Conservation (phyloP, 1,140 invertebrate genomes). For the Cydia strobilella region DNA sequence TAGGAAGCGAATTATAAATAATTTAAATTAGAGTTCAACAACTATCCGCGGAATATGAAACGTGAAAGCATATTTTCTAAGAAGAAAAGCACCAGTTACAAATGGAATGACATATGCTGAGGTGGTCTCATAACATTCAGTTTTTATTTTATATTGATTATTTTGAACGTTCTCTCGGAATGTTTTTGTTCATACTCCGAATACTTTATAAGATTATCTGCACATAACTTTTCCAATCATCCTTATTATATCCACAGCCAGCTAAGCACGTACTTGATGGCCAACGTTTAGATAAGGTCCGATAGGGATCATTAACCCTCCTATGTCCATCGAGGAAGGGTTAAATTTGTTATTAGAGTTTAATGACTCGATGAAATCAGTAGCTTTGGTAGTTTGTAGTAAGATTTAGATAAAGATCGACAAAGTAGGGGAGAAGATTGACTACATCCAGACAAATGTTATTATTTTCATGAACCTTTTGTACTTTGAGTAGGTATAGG, state of each 20-base stretch:
- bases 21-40: too few species aligned
- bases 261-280: background rate
- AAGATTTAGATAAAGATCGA: conserved; percentile 10
- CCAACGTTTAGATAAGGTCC: conserved; percentile 3
- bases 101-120: too few species aligned
- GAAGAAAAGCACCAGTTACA: too few species aligned
- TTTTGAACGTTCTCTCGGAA: too few species aligned
- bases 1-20: too few species aligned
- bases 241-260: background rate
- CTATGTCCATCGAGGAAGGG: background rate
- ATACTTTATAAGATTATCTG: background rate
- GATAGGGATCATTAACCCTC: background rate
- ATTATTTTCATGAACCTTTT: too few species aligned
- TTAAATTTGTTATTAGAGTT: conserved; percentile 3
- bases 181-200: background rate
- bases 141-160: too few species aligned
- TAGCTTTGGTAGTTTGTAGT: background rate
- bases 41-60: too few species aligned
- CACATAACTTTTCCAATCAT: background rate
- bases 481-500: too few species aligned
- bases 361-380: conserved; percentile 12
- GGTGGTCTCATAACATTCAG: too few species aligned
- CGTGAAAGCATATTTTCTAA: too few species aligned
- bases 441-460: background rate
- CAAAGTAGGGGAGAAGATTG: background rate